Base-by-base conservation (phyloP, 2,888 invertebrate genomes). In the Dermolepida albohirtum region DNA sequence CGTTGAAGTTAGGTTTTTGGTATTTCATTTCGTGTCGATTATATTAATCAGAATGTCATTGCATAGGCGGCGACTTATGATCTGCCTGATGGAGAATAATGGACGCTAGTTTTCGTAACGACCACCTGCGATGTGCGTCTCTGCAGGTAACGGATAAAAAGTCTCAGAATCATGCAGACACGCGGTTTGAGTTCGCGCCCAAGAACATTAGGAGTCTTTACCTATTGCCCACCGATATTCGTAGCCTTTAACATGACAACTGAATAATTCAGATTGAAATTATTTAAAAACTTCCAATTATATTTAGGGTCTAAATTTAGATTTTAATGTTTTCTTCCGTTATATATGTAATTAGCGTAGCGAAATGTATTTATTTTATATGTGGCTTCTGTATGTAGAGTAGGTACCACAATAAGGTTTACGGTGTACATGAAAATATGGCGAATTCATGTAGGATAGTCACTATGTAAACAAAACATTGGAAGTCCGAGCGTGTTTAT, bases 121-220 rank as follows among this genome's bases (percentile, higher is more conserved):
- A 40, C 71, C 71, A 71, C 71, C 71, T 71, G 71, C 52, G 67
- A 71, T 41, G 71, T 40, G 40, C 29, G n/a, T 27, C 71, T 40
- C 69, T 47, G 63, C 67, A 64, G 71, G 71, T 59, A 65, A 22
- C 64, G 55, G 34, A 54, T 52, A 66, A 66, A 59, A 66, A 64
- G 51, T 65, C 52, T 52, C 50, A 64, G 64, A 66, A 64, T 69
- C 67, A 67, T 59, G 71, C 62, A 51, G 65, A 50, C 69, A 64
- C 69, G 16, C 73, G 66, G 72, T 70, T 68, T 69, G 72, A 72
- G 68, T 70, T 73, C 73, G 73, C 73, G 71, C 73, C 71, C 67
- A 64, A 52, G 50, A 64, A 73, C 71, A 72, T 66, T 51, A 62
- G 57, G 66, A 29, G 16, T 47, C 29, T 59, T 16, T 54, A 44